These are phyloP conservation scores for Samia ricini DNA, from an alignment of 1,140 invertebrate genomes.

Conservation along the genomic window DNA sequence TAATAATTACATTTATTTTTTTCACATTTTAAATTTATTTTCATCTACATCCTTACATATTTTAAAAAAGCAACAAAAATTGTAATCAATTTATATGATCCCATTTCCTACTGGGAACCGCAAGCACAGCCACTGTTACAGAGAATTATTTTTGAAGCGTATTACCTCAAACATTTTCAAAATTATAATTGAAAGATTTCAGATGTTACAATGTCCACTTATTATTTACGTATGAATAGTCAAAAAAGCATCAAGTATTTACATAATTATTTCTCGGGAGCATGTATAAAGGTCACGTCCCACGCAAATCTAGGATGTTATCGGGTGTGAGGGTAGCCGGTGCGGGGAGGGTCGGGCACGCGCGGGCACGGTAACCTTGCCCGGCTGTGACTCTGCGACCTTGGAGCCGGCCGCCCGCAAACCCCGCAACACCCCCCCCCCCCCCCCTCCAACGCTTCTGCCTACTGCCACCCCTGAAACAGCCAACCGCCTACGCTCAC, in stretches of 20 bases:
- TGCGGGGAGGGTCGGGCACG: constrained; percentile 50
- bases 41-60: too few relatives aligned
- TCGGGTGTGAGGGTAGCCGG: constrained; percentile 47
- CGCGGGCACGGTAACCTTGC: constrained; percentile 72
- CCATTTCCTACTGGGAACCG: too few relatives aligned
- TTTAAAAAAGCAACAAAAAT: too few relatives aligned
- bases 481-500: constrained; percentile 33
- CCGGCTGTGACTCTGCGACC: constrained; percentile 75
- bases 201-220: not conserved
- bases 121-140: too few relatives aligned
- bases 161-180: not conserved
- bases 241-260: constrained; percentile 64
- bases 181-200: not conserved
- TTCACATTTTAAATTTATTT: too few relatives aligned
- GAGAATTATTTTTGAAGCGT: too few relatives aligned
- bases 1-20: too few relatives aligned
- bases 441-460: constrained; percentile 33
- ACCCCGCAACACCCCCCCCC: constrained; percentile 29
- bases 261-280: constrained; percentile 71
- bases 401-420: constrained; percentile 56
- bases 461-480: constrained; percentile 14
- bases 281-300: constrained; percentile 74
- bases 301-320: constrained; percentile 68
- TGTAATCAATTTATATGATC: too few relatives aligned
- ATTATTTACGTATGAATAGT: constrained; percentile 21